A percentile compares a stretch with the other conserved stretches of the same genome.
Conservation (phyloP, 2,113 vertebrate species). For the Corapipo altera region DNA sequence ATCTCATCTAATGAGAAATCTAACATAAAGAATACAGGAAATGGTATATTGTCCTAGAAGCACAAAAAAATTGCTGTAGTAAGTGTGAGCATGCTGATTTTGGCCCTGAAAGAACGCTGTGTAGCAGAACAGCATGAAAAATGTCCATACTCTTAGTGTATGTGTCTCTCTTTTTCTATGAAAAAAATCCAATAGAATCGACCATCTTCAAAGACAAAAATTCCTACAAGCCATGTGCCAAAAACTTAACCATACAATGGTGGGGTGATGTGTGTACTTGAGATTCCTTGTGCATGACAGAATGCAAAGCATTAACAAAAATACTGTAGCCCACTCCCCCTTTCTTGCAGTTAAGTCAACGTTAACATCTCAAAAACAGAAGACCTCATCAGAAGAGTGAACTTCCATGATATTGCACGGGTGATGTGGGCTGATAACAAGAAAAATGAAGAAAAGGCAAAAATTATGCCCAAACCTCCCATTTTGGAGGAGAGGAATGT, state of each 20-base stretch:
- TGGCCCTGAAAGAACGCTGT: not conserved
- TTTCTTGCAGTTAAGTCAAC: not conserved
- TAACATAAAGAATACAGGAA: not conserved
- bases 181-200: not conserved
- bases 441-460: not conserved
- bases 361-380: not conserved
- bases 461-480: not conserved
- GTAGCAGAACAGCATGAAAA: not conserved
- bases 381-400: rapidly evolving
- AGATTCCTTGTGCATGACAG: not conserved
- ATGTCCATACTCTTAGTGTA: not conserved
- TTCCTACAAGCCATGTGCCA: not conserved
- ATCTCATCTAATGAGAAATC: not conserved
- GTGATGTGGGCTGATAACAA: not conserved
- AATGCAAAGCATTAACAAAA: not conserved
- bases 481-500: not conserved
- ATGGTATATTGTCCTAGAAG: not conserved
- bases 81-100: not conserved
- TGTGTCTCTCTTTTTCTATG: not conserved
- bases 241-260: not conserved
- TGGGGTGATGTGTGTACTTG: not conserved
- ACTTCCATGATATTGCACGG: not conserved
- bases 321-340: not conserved
- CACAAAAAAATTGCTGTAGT: not conserved
- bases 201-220: not conserved